Conservation (phyloP, 2,797 vertebrate species). For the Kryptopterus vitreolus region DNA sequence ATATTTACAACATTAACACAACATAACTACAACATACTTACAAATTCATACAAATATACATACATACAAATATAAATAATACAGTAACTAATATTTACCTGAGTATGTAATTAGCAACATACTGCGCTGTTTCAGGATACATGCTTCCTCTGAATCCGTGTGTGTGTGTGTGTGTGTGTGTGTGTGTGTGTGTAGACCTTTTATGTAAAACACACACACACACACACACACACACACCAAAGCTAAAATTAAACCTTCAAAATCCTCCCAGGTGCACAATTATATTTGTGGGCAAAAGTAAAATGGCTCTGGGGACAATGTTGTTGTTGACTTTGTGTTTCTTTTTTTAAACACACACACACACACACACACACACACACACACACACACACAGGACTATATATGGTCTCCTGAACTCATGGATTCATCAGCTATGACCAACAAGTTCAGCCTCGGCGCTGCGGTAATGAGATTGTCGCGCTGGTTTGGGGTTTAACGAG, state of each 20-base stretch:
- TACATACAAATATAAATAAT: too few relatives aligned
- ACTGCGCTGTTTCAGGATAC: constrained; percentile 63
- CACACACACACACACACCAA: neutral
- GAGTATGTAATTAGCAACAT: constrained; percentile 64
- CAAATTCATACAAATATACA: too few relatives aligned
- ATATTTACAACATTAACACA: neutral
- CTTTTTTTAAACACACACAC: constrained; percentile 17
- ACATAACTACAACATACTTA: neutral
- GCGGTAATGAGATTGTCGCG: neutral
- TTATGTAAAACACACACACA: neutral
- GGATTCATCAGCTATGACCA: neutral
- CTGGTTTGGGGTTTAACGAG: neutral
- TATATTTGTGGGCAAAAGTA: constrained; percentile 21
- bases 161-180: neutral
- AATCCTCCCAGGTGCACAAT: constrained; percentile 30
- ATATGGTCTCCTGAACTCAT: neutral
- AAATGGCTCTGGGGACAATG: neutral
- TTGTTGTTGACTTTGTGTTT: neutral
- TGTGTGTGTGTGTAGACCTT: too few relatives aligned
- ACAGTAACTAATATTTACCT: constrained; percentile 55
- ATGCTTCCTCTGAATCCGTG: constrained; percentile 32
- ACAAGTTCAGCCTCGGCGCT: neutral
- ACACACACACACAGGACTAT: neutral
- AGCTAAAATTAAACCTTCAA: constrained; percentile 23
- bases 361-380: neutral